A percentile compares a stretch with the other conserved stretches of the same genome.
These are phyloP conservation scores for Plebejus argus DNA, from an alignment of 2,888 invertebrate genomes.

Conservation along the genomic window DNA sequence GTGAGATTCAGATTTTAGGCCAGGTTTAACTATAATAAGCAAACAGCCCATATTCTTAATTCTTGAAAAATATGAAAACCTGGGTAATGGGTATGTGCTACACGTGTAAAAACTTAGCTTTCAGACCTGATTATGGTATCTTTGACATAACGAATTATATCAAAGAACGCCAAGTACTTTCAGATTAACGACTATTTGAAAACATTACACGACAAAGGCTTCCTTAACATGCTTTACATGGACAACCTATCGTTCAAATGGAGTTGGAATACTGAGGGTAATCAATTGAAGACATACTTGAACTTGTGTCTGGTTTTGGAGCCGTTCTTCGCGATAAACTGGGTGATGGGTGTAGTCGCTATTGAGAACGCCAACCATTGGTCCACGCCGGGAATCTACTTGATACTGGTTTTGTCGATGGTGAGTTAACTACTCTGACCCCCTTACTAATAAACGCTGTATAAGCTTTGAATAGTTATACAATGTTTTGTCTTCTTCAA, in stretches of 20 bases:
- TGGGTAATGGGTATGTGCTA: too few relatives aligned
- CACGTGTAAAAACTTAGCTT: too few relatives aligned
- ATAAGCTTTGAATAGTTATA: too few relatives aligned
- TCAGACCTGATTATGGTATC: too few relatives aligned
- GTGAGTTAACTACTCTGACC: constrained; percentile 59
- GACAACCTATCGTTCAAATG: constrained; percentile 75
- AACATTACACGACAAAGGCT: constrained; percentile 59
- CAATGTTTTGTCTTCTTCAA: too few relatives aligned
- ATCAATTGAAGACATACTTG: constrained; percentile 81
- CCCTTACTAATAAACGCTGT: too few relatives aligned
- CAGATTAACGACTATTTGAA: constrained; percentile 44
- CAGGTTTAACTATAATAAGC: too few relatives aligned
- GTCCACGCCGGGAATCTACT: constrained; percentile 81
- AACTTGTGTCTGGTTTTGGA: constrained; percentile 84
- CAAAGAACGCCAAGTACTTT: not conserved
- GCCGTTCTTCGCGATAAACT: constrained; percentile 86
- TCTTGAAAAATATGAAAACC: too few relatives aligned
- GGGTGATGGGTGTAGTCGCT: constrained; percentile 88
- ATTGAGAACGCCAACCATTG: constrained; percentile 84
- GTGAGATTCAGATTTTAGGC: too few relatives aligned
- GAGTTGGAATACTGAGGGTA: constrained; percentile 74
- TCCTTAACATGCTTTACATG: constrained; percentile 67
- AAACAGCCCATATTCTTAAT: too few relatives aligned
- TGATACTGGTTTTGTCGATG: constrained; percentile 80
- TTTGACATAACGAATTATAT: too few relatives aligned